Evolutionary conservation across 2,797 vertebrate species (phyloP).

Genomic region (Neopelma chrysocephalum): DNA sequence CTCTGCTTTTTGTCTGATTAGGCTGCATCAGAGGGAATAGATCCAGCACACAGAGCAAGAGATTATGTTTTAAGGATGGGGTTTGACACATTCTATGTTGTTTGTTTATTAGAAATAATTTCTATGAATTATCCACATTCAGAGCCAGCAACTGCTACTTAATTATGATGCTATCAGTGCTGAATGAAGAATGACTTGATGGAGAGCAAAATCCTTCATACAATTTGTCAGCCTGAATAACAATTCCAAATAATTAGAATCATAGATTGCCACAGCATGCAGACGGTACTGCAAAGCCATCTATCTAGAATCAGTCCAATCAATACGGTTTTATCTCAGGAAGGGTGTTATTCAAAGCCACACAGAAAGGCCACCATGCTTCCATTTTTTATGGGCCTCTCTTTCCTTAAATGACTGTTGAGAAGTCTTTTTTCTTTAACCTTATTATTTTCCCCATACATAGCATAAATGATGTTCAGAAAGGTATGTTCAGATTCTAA

Average conservation of each 20-base stretch:
- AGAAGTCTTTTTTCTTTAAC: slow-evolving; percentile 10
- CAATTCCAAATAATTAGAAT: slow-evolving; percentile 33
- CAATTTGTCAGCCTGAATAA: slow-evolving; percentile 20
- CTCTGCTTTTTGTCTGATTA: neutral
- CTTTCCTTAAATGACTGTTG: neutral
- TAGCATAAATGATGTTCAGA: neutral
- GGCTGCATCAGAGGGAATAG: neutral
- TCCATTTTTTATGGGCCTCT: neutral
- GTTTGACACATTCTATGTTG: neutral
- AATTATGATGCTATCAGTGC: slow-evolving; percentile 38
- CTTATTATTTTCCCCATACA: neutral
- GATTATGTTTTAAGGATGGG: neutral
- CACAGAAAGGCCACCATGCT: neutral
- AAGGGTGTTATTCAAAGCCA: neutral
- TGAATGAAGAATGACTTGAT: neutral
- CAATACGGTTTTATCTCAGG: neutral
- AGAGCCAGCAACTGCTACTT: neutral
- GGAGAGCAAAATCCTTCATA: slow-evolving; percentile 28
- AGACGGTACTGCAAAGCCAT: slow-evolving; percentile 39
- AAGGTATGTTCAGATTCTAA: neutral
- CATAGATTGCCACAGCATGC: slow-evolving; percentile 11
- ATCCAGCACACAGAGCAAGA: neutral
- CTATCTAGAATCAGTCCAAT: neutral
- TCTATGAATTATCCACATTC: slow-evolving; percentile 28
- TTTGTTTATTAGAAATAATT: slow-evolving; percentile 52